Evolutionary conservation across 2,888 invertebrate genomes (phyloP).

Genomic region (Thymelicus acteon): DNA sequence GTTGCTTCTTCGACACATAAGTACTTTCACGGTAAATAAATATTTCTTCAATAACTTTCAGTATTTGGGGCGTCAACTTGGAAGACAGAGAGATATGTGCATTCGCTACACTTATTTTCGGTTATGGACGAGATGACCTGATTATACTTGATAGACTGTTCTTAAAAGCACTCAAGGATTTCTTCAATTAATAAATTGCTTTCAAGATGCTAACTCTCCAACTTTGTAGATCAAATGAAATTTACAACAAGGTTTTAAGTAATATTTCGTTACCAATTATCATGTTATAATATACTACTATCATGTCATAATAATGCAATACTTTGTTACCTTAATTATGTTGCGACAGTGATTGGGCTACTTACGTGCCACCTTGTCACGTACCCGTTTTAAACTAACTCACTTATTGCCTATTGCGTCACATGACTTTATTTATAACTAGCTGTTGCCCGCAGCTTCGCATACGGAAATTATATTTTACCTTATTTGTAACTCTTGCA

Average conservation of each 20-base stretch:
- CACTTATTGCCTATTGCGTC: neutral
- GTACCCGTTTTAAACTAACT: neutral
- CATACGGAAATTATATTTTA: too few species aligned
- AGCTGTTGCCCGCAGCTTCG: too few species aligned
- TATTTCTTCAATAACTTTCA: constrained; percentile 7
- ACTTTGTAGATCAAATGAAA: too few species aligned
- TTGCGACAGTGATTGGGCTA: neutral
- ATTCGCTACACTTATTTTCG: too few species aligned
- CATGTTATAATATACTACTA: neutral
- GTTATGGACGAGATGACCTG: neutral
- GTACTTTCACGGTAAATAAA: constrained; percentile 6
- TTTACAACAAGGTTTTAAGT: too few species aligned
- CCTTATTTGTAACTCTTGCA: too few species aligned
- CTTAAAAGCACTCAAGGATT: too few species aligned
- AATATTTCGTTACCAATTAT: neutral
- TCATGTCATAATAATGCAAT: neutral
- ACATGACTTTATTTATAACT: too few species aligned
- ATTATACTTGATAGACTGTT: neutral
- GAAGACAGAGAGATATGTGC: too few species aligned
- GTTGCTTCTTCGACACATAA: neutral
- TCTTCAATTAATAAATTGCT: too few species aligned
- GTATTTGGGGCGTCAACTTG: neutral
- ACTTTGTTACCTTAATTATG: constrained; percentile 3
- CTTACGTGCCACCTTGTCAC: constrained; percentile 4
- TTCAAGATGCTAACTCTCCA: too few species aligned